These are phyloP conservation scores for Tricholauxania praeusta DNA, from an alignment of 2,888 invertebrate genomes.

Conservation along the genomic window DNA sequence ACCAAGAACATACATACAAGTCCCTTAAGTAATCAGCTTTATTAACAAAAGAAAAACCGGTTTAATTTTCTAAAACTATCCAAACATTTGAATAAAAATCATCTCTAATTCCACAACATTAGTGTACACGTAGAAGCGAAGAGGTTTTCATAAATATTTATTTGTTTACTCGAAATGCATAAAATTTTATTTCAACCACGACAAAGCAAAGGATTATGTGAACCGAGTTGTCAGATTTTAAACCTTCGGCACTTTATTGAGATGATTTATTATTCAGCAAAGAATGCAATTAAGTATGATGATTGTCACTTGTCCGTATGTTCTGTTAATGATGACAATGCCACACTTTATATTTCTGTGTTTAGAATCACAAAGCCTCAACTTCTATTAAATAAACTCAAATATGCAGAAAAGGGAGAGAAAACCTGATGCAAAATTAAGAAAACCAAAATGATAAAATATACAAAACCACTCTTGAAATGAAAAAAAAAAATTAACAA, in stretches of 20 bases:
- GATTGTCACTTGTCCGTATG: slow-evolving; percentile 67
- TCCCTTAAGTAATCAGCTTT: too few relatives aligned
- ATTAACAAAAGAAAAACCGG: too few relatives aligned
- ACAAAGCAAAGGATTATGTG: slow-evolving; percentile 56
- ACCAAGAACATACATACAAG: too few relatives aligned
- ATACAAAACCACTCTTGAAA: too few relatives aligned
- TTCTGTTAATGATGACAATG: slow-evolving; percentile 41
- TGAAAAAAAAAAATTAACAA: too few relatives aligned
- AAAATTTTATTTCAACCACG: slow-evolving; percentile 27
- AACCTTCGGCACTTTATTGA: slow-evolving; percentile 61
- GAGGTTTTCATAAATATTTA: slow-evolving; percentile 59
- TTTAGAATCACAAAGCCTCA: too few relatives aligned
- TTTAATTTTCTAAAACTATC: not conserved
- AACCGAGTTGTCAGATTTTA: slow-evolving; percentile 52
- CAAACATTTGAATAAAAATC: slow-evolving; percentile 13
- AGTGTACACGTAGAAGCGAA: not conserved
- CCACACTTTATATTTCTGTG: too few relatives aligned
- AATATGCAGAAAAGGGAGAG: too few relatives aligned
- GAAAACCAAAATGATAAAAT: too few relatives aligned
- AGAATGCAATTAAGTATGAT: slow-evolving; percentile 66
- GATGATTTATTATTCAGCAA: slow-evolving; percentile 65
- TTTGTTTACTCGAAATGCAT: slow-evolving; percentile 46
- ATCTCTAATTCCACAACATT: not conserved
- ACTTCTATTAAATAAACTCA: too few relatives aligned
- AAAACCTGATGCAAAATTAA: too few relatives aligned